Percentiles rank a stretch among this genome's conserved stretches.
phyloP scores from a whole-genome alignment of 2,113 vertebrate genomes.

The Bubo bubo region DNA sequence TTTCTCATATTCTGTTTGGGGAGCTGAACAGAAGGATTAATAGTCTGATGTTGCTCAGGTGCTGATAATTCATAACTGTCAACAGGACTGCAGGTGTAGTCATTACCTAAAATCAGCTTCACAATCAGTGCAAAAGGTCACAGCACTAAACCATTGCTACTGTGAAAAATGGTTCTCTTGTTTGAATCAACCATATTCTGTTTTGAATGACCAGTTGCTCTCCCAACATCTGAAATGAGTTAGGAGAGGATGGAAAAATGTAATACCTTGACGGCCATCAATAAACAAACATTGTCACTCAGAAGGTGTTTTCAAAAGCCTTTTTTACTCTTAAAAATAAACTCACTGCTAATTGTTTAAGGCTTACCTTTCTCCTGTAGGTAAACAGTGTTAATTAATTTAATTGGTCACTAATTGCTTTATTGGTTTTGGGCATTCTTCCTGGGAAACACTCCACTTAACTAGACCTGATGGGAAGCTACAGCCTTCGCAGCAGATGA shows the following conservation, averaged over 20 bases:
- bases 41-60: neutral
- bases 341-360: slow-evolving; percentile 51
- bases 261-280: slow-evolving; percentile 24
- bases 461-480: neutral
- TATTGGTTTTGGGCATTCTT: slow-evolving; percentile 31
- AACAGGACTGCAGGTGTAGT: neutral
- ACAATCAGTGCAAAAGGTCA: neutral
- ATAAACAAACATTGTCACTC: slow-evolving; percentile 56
- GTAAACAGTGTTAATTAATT: slow-evolving; percentile 51
- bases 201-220: neutral
- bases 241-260: slow-evolving; percentile 22
- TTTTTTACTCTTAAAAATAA: slow-evolving; percentile 54
- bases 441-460: neutral
- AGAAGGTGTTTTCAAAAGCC: slow-evolving; percentile 54
- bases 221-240: slow-evolving; percentile 54
- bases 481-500: neutral
- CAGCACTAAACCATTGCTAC: neutral
- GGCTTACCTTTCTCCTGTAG: slow-evolving; percentile 47
- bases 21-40: neutral
- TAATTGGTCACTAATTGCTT: slow-evolving; percentile 51
- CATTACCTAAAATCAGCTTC: neutral
- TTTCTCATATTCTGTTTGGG: neutral
- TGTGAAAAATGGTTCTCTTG: neutral
- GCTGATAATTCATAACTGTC: neutral
- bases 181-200: neutral